These are phyloP conservation scores for Drosophila infuscata DNA, from an alignment of 2,888 invertebrate species.

Conservation along the genomic window DNA sequence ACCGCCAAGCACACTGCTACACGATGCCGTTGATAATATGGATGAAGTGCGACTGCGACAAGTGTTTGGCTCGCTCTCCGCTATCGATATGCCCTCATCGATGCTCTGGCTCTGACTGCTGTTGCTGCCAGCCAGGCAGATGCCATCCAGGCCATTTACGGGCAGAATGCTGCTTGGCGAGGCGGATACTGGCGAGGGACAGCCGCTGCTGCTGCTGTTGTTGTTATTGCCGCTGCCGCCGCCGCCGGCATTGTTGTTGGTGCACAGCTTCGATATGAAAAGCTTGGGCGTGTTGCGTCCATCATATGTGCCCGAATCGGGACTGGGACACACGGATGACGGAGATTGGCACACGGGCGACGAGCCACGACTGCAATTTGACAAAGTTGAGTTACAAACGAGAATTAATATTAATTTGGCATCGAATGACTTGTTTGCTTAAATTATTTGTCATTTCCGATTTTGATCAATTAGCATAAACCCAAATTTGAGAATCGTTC, in stretches of 20 bases:
- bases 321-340: constrained; percentile 85
- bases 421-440: not conserved
- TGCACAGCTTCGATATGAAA: constrained; percentile 84
- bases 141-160: constrained; percentile 46
- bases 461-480: not conserved
- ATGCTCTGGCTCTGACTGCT: constrained; percentile 80
- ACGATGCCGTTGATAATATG: constrained; percentile 64
- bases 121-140: constrained; percentile 75
- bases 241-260: constrained; percentile 73
- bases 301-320: constrained; percentile 85
- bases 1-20: constrained; percentile 48
- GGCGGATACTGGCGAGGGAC: constrained; percentile 83
- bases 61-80: constrained; percentile 69
- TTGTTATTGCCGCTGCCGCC: constrained; percentile 50
- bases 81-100: constrained; percentile 81
- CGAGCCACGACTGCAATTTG: constrained; percentile 82
- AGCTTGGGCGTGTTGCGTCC: constrained; percentile 85
- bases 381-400: constrained; percentile 2
- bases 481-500: not conserved
- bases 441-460: not conserved
- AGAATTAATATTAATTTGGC: not conserved
- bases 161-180: constrained; percentile 74
- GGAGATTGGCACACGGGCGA: constrained; percentile 85
- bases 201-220: constrained; percentile 80
- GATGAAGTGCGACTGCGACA: constrained; percentile 68